phyloP scores from a whole-genome alignment of 2,888 invertebrate genomes.

The Phaonia tiefii region DNA sequence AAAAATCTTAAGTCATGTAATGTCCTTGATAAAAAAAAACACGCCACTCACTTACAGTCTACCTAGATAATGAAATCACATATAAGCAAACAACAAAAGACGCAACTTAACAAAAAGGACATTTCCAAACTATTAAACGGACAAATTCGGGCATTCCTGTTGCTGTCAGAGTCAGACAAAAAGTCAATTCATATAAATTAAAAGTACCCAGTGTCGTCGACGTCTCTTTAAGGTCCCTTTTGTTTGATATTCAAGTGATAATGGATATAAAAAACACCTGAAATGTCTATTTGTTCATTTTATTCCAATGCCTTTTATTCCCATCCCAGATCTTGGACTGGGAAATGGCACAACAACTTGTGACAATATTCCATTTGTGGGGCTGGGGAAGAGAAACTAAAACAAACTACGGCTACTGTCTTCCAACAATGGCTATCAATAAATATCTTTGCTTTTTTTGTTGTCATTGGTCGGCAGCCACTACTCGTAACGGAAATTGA shows the following conservation, averaged over 20 bases:
- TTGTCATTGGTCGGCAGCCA: conserved; percentile 36
- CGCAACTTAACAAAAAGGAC: conserved; percentile 49
- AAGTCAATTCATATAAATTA: conserved; percentile 76
- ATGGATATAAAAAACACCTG: conserved; percentile 57
- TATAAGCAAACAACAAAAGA: conserved; percentile 15
- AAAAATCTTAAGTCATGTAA: too few species aligned
- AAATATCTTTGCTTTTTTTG: conserved; percentile 72
- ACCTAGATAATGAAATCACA: background rate
- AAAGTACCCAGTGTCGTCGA: conserved; percentile 54
- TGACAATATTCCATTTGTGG: conserved; percentile 50
- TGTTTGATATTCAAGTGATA: conserved; percentile 34
- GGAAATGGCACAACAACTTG: conserved; percentile 29
- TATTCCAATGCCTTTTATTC: conserved; percentile 15
- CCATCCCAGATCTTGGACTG: background rate
- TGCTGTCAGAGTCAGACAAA: conserved; percentile 75
- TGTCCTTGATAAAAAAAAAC: too few species aligned
- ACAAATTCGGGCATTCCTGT: conserved; percentile 74
- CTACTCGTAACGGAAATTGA: conserved; percentile 68
- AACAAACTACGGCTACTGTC: conserved; percentile 68
- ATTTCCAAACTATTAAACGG: conserved; percentile 56
- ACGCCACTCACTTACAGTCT: conserved; percentile 5
- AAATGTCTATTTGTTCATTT: conserved; percentile 58
- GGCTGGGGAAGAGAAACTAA: conserved; percentile 68
- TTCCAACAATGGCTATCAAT: conserved; percentile 70
- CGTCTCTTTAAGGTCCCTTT: conserved; percentile 49